phyloP scores from a whole-genome alignment of 2,113 vertebrate genomes.

The Phainopepla nitens region DNA sequence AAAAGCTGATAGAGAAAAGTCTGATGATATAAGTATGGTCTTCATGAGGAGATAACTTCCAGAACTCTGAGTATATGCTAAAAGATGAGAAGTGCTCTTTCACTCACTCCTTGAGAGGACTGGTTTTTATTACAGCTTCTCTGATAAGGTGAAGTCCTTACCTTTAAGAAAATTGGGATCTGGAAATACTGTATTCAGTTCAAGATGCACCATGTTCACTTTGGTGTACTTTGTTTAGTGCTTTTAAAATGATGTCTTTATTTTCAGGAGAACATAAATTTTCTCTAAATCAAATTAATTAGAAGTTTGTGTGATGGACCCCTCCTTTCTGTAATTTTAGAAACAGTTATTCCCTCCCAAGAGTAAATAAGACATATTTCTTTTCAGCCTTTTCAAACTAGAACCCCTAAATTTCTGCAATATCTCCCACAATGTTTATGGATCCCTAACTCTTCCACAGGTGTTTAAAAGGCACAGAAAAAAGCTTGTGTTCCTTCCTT shows the following conservation, averaged over 20 bases:
- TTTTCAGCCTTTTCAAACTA: background rate
- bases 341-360: background rate
- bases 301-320: background rate
- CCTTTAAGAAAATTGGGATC: background rate
- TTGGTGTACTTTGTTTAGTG: background rate
- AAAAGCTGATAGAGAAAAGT: background rate
- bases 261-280: background rate
- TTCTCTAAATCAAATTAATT: background rate
- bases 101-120: background rate
- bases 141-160: background rate
- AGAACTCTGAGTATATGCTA: background rate
- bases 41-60: background rate
- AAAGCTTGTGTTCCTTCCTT: background rate
- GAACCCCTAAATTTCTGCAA: background rate
- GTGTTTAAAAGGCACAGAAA: background rate
- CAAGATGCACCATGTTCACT: background rate
- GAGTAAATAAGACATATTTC: background rate
- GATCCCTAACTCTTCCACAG: background rate
- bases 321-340: background rate
- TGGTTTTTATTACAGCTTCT: background rate
- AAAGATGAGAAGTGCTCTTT: background rate
- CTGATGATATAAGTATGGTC: background rate
- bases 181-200: background rate
- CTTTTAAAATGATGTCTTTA: background rate
- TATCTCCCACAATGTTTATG: background rate